Base-by-base conservation (phyloP, 1,140 invertebrate genomes). In the Pemphigus obesinymphae region DNA sequence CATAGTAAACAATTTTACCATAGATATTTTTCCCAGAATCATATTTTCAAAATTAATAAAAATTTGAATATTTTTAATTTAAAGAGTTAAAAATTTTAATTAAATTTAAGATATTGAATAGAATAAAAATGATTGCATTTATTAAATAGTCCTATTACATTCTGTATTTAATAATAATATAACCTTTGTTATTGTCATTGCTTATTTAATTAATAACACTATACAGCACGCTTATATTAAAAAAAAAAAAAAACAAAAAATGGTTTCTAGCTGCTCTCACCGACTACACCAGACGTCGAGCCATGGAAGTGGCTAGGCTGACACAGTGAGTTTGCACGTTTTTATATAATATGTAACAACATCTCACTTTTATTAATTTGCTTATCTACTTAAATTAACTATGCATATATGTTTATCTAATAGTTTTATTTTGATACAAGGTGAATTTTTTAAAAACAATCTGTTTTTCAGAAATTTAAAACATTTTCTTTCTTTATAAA, bases 261-360 rank as follows among this genome's bases (percentile, higher is more conserved):
- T 70, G 63, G 31, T 37, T 83, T 72, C 80, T 76, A 81, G 50
- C 82, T 84, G 82, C 81, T 84, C 53, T 85, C 84, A 82, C 84
- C 84, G 26, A 84, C 85, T 26, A 85, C 84, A 29, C 85, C 85
- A 83, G 84, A 85, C 43, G 83, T 85, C 88, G 93, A 94, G 89
- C 92, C 93, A 87, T 94, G 92, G 92, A 93, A 92, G 88, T 94
- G 93, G 93, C 90, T 92, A 90, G 70, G 53, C 80, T 82, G 15
- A 78, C 75, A 55, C 29, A 75, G 75, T 83, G 48, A 72, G 68
- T 83, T 73, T 73, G 61, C 50, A 53, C 50, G 50, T 58, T 72
- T 73, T 61, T 55, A 29, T 40, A 29, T 75, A n/a, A n/a, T n/a
- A 70, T 72, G 26, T 8, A 29, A 37, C 17, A 37, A 66, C 45